Evolutionary conservation across 2,113 vertebrate species (phyloP), one percentile per base, ranked within the genome.

Genomic region (Notechis scutatus): DNA sequence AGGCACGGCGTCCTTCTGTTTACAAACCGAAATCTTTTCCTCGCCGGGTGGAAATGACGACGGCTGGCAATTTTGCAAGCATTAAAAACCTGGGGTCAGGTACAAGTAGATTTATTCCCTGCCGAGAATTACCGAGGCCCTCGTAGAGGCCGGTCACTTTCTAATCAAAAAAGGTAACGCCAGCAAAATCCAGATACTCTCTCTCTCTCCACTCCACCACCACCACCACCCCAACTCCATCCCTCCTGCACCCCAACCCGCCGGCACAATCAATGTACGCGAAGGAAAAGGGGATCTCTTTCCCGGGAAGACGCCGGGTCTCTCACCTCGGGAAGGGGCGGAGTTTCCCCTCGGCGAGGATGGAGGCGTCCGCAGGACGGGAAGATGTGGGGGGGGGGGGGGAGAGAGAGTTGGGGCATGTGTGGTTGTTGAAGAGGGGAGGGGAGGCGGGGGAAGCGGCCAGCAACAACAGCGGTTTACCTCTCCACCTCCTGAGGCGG

Each of bases 261-360:
- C 34, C n/a, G 69, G 15, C 34, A 81, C 34, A 29, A 52, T 50
- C 34, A 12, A 52, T 50, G 24, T 29, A 45, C 24, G 34, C 20
- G 7, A 85, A 23, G 69, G 20, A 54, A 50, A 23, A 26, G 11
- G 14, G 45, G 56, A 57, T 18, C 54, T 56, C 52, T 50, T 55
- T 54, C 34, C 91, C 11, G 9, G 85, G 90, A 85, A 85, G 69
- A 54, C 47, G 88, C 42, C 15, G 88, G 88, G 88, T 90, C 89
- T 90, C 89, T 90, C 92, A 93, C 92, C 89, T 93, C 92, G 89
- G 92, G 81, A 90, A 90, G 89, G 69, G 92, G 92, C 74, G 92
- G 92, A 55, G 92, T 74, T 34, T 90, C 88, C 56, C 74, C 74
- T 50, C 55, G 15, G 69, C 9, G n/a, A 54, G 89, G 92, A 90